Conservation (phyloP, 1,140 invertebrate genomes). For the Anastrepha ludens region DNA sequence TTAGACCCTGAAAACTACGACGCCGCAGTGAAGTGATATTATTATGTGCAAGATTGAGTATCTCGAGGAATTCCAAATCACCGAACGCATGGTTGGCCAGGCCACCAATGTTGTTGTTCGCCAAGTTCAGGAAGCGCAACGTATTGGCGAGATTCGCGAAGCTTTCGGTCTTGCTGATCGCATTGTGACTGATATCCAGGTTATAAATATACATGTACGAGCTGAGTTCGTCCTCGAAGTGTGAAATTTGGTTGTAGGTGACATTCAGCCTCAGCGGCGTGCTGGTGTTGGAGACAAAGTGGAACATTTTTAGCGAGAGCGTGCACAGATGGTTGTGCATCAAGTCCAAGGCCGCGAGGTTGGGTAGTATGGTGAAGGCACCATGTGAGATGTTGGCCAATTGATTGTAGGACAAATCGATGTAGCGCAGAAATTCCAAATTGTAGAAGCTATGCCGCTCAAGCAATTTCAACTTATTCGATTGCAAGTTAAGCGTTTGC, state of each 20-base stretch:
- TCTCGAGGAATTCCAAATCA: conserved; percentile 81
- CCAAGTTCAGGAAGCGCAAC: conserved; percentile 81
- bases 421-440: conserved; percentile 81
- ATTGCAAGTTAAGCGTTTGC: conserved; percentile 82
- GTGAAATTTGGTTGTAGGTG: conserved; percentile 81
- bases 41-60: conserved; percentile 85
- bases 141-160: conserved; percentile 79
- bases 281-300: conserved; percentile 79
- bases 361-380: conserved; percentile 82
- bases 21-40: conserved; percentile 82
- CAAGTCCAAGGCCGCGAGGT: conserved; percentile 82
- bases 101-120: conserved; percentile 83
- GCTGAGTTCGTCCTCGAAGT: conserved; percentile 77
- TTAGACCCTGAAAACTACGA: conserved; percentile 84
- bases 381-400: conserved; percentile 78
- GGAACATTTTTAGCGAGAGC: conserved; percentile 81
- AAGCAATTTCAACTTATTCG: conserved; percentile 81
- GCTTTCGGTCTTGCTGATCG: conserved; percentile 80
- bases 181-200: conserved; percentile 83
- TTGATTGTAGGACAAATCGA: conserved; percentile 82
- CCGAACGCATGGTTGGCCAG: conserved; percentile 84
- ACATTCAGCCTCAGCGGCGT: conserved; percentile 81
- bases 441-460: conserved; percentile 79
- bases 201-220: conserved; percentile 78
- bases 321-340: conserved; percentile 82